phyloP scores from a whole-genome alignment of 2,113 vertebrate genomes.

The Psilopogon haemacephalus region DNA sequence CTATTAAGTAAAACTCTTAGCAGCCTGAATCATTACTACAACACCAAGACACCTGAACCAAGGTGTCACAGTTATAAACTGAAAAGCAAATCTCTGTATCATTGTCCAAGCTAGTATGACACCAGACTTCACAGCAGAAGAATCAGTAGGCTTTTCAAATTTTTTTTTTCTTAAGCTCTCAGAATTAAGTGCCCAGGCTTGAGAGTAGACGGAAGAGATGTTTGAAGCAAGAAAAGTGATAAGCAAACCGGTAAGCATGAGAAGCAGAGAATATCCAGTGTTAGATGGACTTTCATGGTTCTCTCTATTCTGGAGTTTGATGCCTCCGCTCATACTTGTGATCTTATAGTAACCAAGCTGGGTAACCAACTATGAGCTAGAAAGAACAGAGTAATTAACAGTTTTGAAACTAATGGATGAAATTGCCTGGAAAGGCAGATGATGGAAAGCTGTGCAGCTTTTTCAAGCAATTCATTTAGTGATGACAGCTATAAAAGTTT shows the following conservation, averaged over 20 bases:
- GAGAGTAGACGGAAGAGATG: neutral
- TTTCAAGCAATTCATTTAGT: neutral
- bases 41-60: neutral
- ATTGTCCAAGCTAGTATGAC: neutral
- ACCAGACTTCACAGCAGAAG: neutral
- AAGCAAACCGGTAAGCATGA: neutral
- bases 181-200: neutral
- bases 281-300: neutral
- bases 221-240: neutral
- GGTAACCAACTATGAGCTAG: neutral
- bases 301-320: neutral
- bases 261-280: neutral
- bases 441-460: neutral
- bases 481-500: neutral
- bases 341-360: neutral
- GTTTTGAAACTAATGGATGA: neutral
- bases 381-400: neutral
- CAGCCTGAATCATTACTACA: neutral
- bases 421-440: neutral
- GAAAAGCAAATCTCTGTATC: neutral
- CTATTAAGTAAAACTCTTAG: neutral
- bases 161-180: neutral
- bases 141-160: neutral
- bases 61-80: neutral
- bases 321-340: neutral